Conservation (phyloP, 2,113 vertebrate species). For the Hirundichthys speculiger region DNA sequence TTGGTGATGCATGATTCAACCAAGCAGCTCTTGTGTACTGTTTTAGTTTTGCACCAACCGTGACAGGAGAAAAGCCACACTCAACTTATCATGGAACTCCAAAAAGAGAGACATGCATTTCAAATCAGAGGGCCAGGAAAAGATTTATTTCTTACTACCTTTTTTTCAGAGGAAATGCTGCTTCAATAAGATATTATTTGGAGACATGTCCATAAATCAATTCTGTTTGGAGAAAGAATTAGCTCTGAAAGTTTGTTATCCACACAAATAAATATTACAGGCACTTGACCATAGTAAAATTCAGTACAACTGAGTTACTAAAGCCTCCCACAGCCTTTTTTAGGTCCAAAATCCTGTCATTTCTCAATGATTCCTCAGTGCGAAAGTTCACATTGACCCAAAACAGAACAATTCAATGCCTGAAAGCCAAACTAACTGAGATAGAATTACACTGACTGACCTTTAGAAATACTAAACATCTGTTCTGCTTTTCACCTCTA, state of each 20-base stretch:
- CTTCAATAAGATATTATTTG: slow-evolving; percentile 2
- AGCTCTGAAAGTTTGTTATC: background rate
- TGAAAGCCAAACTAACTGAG: slow-evolving; percentile 56
- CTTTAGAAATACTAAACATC: slow-evolving; percentile 64
- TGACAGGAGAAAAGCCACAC: slow-evolving; percentile 64
- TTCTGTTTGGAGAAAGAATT: slow-evolving; percentile 3
- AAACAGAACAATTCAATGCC: slow-evolving; percentile 49
- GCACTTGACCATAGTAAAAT: slow-evolving; percentile 4
- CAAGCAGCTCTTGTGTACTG: slow-evolving; percentile 71
- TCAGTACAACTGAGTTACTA: background rate
- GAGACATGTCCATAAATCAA: slow-evolving; percentile 28
- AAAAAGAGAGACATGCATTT: slow-evolving; percentile 39
- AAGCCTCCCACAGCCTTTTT: slow-evolving; percentile 1
- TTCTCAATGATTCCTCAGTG: slow-evolving; percentile 35
- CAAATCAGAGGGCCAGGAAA: slow-evolving; percentile 45
- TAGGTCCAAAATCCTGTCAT: slow-evolving; percentile 7
- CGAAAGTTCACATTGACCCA: slow-evolving; percentile 58
- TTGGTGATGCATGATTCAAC: slow-evolving; percentile 71
- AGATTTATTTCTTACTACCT: slow-evolving; percentile 7
- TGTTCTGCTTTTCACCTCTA: slow-evolving; percentile 32
- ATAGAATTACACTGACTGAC: slow-evolving; percentile 60
- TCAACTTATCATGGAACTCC: slow-evolving; percentile 34
- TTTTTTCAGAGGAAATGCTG: too few species aligned
- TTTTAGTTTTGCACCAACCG: slow-evolving; percentile 70
- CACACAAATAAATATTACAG: background rate